Base-by-base conservation (phyloP, 1,140 invertebrate genomes). In the Wasmannia auropunctata region DNA sequence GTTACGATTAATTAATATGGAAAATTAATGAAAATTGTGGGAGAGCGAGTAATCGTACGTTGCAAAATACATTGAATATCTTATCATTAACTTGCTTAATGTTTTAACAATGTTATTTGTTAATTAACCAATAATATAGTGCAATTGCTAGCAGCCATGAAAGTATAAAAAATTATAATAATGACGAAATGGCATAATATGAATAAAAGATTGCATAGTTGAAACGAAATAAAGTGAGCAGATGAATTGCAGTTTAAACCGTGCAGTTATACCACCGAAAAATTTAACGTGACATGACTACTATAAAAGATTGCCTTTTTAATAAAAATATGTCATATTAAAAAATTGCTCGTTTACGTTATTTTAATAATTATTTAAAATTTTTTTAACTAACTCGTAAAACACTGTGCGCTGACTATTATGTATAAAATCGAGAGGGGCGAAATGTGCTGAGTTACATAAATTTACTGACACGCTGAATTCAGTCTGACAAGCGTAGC, bases 201-300 rank as follows among this genome's bases (percentile, higher is more conserved):
- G 65, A 81, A 81, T 81, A 72, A 81, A 72, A 81, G 37, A 81
- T 81, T 31, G 22, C 62, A 22, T 22, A 19, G 34, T 19, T 72
- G 25, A 43, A 72, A n/a, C 46, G 22, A 69, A 51, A 70, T 70
- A 54, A 31, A 80, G 34, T 54, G 77, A n/a, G n/a, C 43, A 40
- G n/a, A 31, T 69, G 63, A 80, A 22, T 69, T 80, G 65, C 19
- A 63, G 19, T 81, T 70, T 72, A 70, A 70, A 19, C n/a, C 49
- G 37, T 19, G 11, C 8, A 25, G 34, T 65, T 63, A 81, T 25
- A 34, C 43, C 25, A n/a, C 4, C 11, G 49, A 6, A 81, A 81
- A 58, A 81, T 81, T 70, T 72, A 31, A 72, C 49, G 25, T 19
- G 11, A 72, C 49, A 11, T 58, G 25, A 28, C 19, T 11, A 51